phyloP scores from a whole-genome alignment of 2,888 invertebrate genomes.

The Abrostola triplasia region DNA sequence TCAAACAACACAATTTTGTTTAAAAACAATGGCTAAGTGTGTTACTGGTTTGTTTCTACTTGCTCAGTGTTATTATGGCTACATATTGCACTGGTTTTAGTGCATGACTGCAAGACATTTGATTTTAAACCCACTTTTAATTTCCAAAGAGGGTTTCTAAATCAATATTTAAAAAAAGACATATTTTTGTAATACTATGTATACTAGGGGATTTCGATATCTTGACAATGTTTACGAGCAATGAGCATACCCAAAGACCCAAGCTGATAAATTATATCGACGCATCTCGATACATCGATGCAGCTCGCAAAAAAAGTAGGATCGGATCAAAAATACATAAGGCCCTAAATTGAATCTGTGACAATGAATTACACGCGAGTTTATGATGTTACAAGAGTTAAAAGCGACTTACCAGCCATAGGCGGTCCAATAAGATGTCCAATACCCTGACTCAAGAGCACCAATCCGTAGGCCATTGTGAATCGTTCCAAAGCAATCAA shows the following conservation, averaged over 20 bases:
- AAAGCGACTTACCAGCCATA: constrained; percentile 91
- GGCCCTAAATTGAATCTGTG: no score
- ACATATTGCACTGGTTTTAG: constrained; percentile 8
- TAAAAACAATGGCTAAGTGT: constrained; percentile 28
- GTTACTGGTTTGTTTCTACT: constrained; percentile 13
- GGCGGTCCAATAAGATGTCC: constrained; percentile 98
- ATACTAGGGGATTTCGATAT: no score
- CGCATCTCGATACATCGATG: no score
- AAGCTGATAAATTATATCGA: no score
- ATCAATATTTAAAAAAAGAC: no score
- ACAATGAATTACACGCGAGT: no score
- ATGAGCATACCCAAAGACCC: no score
- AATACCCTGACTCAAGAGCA: constrained; percentile 96
- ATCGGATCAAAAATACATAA: no score
- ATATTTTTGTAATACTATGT: no score
- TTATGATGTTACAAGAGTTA: not conserved
- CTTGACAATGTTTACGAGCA: no score
- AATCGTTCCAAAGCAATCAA: constrained; percentile 96
- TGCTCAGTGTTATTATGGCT: constrained; percentile 18
- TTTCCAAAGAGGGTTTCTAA: not conserved
- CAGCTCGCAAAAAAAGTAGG: no score
- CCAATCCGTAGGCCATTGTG: constrained; percentile 97
- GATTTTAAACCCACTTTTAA: not conserved
- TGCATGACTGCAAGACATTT: not conserved
- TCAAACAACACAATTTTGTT: constrained; percentile 18